Evolutionary conservation across 2,797 vertebrate genomes (phyloP).

Genomic region (Meriones psammophilus): DNA sequence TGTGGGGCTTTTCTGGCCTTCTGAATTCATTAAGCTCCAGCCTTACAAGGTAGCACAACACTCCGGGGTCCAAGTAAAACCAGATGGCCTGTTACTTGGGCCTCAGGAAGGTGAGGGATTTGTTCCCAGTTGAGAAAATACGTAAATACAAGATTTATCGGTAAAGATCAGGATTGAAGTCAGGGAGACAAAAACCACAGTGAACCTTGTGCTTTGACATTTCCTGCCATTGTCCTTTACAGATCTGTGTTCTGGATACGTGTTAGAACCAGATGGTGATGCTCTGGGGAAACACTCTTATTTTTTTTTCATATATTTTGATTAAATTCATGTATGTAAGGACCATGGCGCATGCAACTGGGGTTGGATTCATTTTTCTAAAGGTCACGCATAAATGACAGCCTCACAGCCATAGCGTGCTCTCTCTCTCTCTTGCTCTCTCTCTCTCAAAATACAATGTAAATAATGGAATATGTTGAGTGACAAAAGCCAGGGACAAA

Average conservation of each 20-base stretch:
- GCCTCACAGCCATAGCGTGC: not conserved
- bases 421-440: not conserved
- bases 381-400: conserved; percentile 16
- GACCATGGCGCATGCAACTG: not conserved
- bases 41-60: not conserved
- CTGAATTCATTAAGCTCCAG: conserved; percentile 38
- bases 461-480: not conserved
- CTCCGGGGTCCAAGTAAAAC: conserved; percentile 52
- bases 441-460: not conserved
- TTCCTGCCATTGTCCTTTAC: conserved; percentile 9
- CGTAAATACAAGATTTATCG: not conserved
- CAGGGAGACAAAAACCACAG: not conserved
- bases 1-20: not conserved
- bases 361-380: not conserved
- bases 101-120: conserved; percentile 60
- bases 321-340: conserved; percentile 30
- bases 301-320: not conserved
- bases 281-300: not conserved
- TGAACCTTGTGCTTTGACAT: not conserved
- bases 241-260: not conserved
- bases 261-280: not conserved
- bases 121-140: conserved; percentile 57
- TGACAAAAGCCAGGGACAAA: not conserved
- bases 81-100: conserved; percentile 30
- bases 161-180: conserved; percentile 19